Base-by-base conservation (phyloP, 2,113 vertebrate species). In the Coreoperca whiteheadi region DNA sequence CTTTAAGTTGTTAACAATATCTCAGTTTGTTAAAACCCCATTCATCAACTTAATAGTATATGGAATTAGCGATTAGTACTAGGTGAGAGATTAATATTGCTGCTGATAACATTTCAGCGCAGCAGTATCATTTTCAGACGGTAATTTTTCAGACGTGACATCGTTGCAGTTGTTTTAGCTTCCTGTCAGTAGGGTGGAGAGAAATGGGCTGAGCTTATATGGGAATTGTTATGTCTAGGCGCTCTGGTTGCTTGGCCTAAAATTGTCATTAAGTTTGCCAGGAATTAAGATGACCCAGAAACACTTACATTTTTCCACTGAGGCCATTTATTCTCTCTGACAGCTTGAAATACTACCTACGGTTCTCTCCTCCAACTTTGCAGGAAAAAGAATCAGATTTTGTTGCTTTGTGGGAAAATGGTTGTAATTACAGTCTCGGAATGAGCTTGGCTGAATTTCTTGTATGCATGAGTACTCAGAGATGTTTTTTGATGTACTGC, bases 21-120 rank as follows among this genome's bases (percentile, higher is more conserved):
- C 86, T 71, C 54, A 79, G 83, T 91, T 83, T 89, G 84, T 91
- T 91, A 88, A 93, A 89, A 80, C 61, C 53, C 65, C 83, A 94
- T 94, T 92, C 53, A 90, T 94, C 92, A 92, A 56, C 77, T 72
- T 90, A 91, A 88, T 90, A 82, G 82, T 70, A 77, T 83, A 87
- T 86, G 79, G 90, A 87, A 91, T 87, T 84, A 86, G 82, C 48
- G 60, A 92, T 92, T 91, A 82, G 68, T 80, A 63, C 68, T 51
- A 81, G 87, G 85, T 89, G 85, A 84, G 86, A 89, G 85, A 94
- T 92, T 91, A 79, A 83, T 90, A 86, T 92, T 85, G 83, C 78
- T 15, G 39, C 81, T 91, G 89, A 91, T 86, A 89, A 83, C 74
- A 72, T 93, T 91, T 92, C 77, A 86, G 71, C 64, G 14, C 64